Evolutionary conservation across 1,140 invertebrate species (phyloP).

Genomic region (roundworm (Caenorhabditis elegans)): WBcel235 BX284606.5:9240001-9240500

Average conservation of each 20-base stretch:
- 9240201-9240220: no score
- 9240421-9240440: slow-evolving; percentile 66
- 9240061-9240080: slow-evolving; percentile 62
- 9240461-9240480: slow-evolving; percentile 61
- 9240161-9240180: no score
- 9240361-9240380: slow-evolving; percentile 6
- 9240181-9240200: no score
- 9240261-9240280: no score
- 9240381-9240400: background rate
- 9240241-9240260: no score
- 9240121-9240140: no score
- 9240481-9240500: slow-evolving; percentile 60
- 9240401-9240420: slow-evolving; percentile 43
- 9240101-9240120: slow-evolving; percentile 50
- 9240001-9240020: slow-evolving; percentile 63
- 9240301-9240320: background rate
- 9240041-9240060: slow-evolving; percentile 61
- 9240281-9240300: no score
- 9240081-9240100: slow-evolving; percentile 64
- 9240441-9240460: slow-evolving; percentile 65
- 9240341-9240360: no score
- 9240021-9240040: slow-evolving; percentile 58
- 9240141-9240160: no score
- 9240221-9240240: no score
- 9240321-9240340: background rate